These are phyloP conservation scores for Drosophila ohnishii DNA, from an alignment of 1,140 invertebrate species.

Conservation along the genomic window DNA sequence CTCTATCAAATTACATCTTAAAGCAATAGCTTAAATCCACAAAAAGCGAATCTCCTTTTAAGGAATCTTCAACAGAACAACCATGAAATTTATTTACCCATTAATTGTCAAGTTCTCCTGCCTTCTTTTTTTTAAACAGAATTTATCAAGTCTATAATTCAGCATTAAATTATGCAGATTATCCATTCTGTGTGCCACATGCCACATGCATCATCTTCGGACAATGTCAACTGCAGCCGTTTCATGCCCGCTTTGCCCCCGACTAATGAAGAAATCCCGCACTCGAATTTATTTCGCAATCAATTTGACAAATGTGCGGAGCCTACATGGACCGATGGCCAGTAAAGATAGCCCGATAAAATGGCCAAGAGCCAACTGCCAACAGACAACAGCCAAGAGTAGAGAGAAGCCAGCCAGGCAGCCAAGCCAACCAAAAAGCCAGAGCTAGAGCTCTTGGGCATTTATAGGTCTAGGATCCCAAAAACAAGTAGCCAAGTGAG, in stretches of 20 bases:
- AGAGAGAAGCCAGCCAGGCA: background rate
- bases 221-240: slow-evolving; percentile 57
- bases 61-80: slow-evolving; percentile 16
- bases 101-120: slow-evolving; percentile 35
- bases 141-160: slow-evolving; percentile 63
- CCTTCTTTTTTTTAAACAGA: background rate
- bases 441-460: slow-evolving; percentile 11
- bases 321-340: slow-evolving; percentile 46
- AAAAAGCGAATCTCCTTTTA: slow-evolving; percentile 33
- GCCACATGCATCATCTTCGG: slow-evolving; percentile 65
- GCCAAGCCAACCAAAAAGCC: slow-evolving; percentile 1
- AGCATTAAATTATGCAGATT: slow-evolving; percentile 79
- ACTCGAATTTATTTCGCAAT: slow-evolving; percentile 76
- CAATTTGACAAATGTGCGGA: slow-evolving; percentile 75
- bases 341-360: slow-evolving; percentile 37
- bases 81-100: slow-evolving; percentile 46
- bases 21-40: slow-evolving; percentile 19
- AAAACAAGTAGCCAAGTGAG: slow-evolving; percentile 36
- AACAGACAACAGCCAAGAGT: slow-evolving; percentile 3
- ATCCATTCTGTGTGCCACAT: slow-evolving; percentile 39
- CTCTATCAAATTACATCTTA: slow-evolving; percentile 13
- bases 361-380: slow-evolving; percentile 35
- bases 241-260: background rate
- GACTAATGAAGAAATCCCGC: slow-evolving; percentile 59
- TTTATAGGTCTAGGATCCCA: slow-evolving; percentile 46